Conservation (phyloP, 2,888 invertebrate species). For the Azorinus chamasolen region DNA sequence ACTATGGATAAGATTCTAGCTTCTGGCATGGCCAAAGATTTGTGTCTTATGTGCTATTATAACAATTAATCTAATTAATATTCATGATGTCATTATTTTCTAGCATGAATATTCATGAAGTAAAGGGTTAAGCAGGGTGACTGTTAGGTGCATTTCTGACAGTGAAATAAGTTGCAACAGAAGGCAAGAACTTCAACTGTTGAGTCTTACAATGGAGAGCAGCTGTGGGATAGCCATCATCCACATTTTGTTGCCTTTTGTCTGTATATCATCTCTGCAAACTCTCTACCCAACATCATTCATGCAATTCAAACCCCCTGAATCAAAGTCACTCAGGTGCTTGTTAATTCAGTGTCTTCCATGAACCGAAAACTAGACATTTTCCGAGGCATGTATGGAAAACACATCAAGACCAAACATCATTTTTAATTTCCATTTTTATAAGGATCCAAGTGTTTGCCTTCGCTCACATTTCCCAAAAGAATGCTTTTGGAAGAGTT, state of each 20-base stretch:
- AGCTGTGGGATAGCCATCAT: conserved; percentile 25
- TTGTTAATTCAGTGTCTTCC: conserved; percentile 49
- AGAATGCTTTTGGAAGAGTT: too few relatives aligned
- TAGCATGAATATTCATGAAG: too few relatives aligned
- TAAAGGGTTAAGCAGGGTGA: too few relatives aligned
- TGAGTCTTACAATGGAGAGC: not conserved
- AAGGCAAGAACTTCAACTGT: not conserved
- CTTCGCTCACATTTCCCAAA: too few relatives aligned
- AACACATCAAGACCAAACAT: conserved; percentile 22
- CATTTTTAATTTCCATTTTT: not conserved
- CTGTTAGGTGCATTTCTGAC: too few relatives aligned
- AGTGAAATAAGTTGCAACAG: too few relatives aligned
- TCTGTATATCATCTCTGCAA: conserved; percentile 11
- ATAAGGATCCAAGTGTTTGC: too few relatives aligned
- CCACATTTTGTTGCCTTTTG: conserved; percentile 20
- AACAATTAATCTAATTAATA: too few relatives aligned
- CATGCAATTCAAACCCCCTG: conserved; percentile 26
- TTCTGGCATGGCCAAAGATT: too few relatives aligned
- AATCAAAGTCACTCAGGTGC: conserved; percentile 40
- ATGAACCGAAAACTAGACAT: conserved; percentile 44
- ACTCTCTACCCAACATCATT: conserved; percentile 8
- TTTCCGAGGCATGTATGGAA: conserved; percentile 41
- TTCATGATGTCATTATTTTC: too few relatives aligned
- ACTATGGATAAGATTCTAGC: too few relatives aligned
- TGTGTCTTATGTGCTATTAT: too few relatives aligned